phyloP scores from a whole-genome alignment of 2,888 invertebrate species.

The Spodoptera exigua region DNA sequence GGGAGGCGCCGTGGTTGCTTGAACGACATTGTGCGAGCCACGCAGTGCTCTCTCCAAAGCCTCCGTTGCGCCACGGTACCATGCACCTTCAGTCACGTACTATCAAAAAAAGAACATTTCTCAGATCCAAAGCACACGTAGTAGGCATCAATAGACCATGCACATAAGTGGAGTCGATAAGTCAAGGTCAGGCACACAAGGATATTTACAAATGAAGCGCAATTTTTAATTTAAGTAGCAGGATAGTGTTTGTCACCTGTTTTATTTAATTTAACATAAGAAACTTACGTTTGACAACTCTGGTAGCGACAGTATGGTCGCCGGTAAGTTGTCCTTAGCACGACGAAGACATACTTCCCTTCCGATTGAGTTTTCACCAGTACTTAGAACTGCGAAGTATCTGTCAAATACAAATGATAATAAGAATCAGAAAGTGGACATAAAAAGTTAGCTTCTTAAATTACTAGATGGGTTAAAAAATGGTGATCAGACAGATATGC shows the following conservation, averaged over 20 bases:
- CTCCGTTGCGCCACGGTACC: conserved; percentile 32
- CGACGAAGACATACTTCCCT: conserved; percentile 28
- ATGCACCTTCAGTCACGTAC: conserved; percentile 8
- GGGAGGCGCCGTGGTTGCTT: conserved; percentile 9
- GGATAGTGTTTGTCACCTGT: too few relatives aligned
- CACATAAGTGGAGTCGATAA: too few relatives aligned
- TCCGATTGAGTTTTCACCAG: conserved; percentile 20
- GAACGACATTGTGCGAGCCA: background rate
- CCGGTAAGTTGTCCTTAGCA: conserved; percentile 25
- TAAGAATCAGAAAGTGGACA: background rate
- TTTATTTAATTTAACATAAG: background rate
- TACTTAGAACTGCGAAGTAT: conserved; percentile 39
- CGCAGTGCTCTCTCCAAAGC: conserved; percentile 34
- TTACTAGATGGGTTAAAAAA: too few relatives aligned
- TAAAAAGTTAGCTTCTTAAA: too few relatives aligned
- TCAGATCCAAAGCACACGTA: too few relatives aligned
- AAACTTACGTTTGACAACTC: conserved; percentile 32
- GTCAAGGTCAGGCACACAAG: too few relatives aligned
- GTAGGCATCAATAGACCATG: too few relatives aligned
- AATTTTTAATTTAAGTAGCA: too few relatives aligned
- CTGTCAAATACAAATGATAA: conserved; percentile 5
- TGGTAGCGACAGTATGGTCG: conserved; percentile 31
- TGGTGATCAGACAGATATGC: too few relatives aligned
- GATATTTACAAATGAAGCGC: too few relatives aligned
- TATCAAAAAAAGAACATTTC: background rate